Percentiles rank a stretch among this genome's conserved stretches.
Evolutionary conservation across 2,797 vertebrate species (phyloP).

Genomic region (Zalophus californianus): DNA sequence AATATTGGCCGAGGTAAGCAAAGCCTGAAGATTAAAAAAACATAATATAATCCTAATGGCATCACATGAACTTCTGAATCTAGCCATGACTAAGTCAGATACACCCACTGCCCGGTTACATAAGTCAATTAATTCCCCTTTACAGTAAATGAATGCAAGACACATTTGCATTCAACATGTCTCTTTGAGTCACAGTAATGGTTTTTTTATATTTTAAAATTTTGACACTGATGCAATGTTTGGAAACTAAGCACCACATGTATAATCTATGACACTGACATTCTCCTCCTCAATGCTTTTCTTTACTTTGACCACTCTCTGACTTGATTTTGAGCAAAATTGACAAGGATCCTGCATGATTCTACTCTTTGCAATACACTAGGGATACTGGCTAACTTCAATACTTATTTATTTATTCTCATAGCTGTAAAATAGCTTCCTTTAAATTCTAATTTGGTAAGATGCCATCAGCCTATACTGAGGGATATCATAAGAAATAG

Average conservation of each 20-base stretch:
- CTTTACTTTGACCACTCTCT: background rate
- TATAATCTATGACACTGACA: background rate
- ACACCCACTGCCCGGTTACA: background rate
- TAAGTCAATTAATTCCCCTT: background rate
- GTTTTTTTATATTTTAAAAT: conserved; percentile 33
- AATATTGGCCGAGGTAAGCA: background rate
- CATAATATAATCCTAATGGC: background rate
- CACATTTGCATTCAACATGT: background rate
- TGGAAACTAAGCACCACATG: background rate
- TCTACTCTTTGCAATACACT: background rate
- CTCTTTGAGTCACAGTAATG: background rate
- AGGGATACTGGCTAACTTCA: background rate
- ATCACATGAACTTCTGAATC: background rate
- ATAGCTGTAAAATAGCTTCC: conserved; percentile 14
- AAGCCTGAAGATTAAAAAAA: background rate
- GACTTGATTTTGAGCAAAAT: background rate
- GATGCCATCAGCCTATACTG: background rate
- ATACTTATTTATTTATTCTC: background rate
- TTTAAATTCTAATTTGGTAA: background rate
- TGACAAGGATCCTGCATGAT: background rate
- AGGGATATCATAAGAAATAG: background rate
- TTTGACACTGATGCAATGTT: background rate
- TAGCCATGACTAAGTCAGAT: background rate
- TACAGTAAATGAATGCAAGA: background rate
- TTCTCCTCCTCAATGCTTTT: background rate